Evolutionary conservation across 2,888 invertebrate genomes (phyloP).

Genomic region (Agonopterix subpropinquella): DNA sequence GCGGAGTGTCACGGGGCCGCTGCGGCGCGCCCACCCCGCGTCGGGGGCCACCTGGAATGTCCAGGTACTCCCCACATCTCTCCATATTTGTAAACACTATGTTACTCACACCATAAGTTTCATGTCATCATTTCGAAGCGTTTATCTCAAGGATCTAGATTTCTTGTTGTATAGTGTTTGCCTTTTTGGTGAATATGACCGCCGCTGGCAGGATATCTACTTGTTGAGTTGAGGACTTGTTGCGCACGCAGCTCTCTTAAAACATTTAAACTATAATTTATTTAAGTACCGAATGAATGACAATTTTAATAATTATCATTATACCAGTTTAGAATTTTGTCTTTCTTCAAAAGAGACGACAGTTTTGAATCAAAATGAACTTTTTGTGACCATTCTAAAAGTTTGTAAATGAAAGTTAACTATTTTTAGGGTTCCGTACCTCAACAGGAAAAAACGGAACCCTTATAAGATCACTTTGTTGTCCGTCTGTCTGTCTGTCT

Average conservation of each 20-base stretch:
- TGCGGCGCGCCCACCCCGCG: conserved; percentile 83
- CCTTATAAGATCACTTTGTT: too few species aligned
- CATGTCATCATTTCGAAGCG: background rate
- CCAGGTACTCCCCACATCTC: conserved; percentile 62
- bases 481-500: too few species aligned
- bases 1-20: conserved; percentile 74
- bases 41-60: conserved; percentile 92
- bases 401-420: too few species aligned
- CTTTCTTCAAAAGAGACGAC: background rate
- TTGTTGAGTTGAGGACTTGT: conserved; percentile 67
- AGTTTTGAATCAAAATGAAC: background rate
- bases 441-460: too few species aligned
- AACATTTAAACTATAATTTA: conserved; percentile 40
- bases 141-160: background rate
- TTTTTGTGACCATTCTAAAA: too few species aligned
- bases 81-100: background rate
- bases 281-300: conserved; percentile 17
- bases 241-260: conserved; percentile 56
- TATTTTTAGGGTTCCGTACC: too few species aligned
- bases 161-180: background rate
- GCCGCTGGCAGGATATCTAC: conserved; percentile 30
- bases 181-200: conserved; percentile 15
- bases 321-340: too few species aligned
- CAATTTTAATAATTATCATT: conserved; percentile 9
- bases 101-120: background rate